Base-by-base conservation (phyloP, 1,140 invertebrate species). In the Hypsibius dujardini region DNA sequence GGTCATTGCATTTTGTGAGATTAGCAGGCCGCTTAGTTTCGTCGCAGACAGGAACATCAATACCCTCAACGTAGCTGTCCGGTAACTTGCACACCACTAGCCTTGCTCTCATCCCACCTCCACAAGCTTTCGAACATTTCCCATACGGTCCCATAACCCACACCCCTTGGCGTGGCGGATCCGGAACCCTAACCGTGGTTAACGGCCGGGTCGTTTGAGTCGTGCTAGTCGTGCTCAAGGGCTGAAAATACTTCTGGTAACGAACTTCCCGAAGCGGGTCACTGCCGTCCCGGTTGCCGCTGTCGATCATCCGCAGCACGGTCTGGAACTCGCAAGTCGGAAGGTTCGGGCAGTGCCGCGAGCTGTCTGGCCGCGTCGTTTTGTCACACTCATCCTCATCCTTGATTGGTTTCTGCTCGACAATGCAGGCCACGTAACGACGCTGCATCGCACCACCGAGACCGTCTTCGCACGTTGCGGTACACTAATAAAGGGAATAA, bases 51-150 rank as follows among this genome's bases (percentile, higher is more conserved):
- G n/a, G n/a, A n/a, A 7, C 50, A 7, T 56, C 50, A n/a, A n/a
- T 7, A 7, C n/a, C 50, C n/a, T n/a, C n/a, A 7, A 56, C n/a
- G 50, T 7, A 56, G n/a, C 50, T 56, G 7, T 56, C 50, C 7
- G 50, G 50, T 56, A 76, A 78, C 69, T 83, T 78, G 74, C 87
- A 88, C 28, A 82, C 80, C 1, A 87, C 84, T 40, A 80, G 79
- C 62, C 85, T 79, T 1, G 78, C 80, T 74, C 81, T 84, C 45
- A 78, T 75, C 1, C 87, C 87, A 1, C 79, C 79, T 3, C 82
- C 83, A 74, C 86, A 87, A 0, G 81, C 78, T 75, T 79, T 79
- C 0, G 85, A 86, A 75, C 81, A 82, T 78, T 79, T 73, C n/a
- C 50, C 50, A 7, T 15, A 74, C 71, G 69, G 71, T 7, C n/a